Evolutionary conservation across 2,888 invertebrate genomes (phyloP).

Genomic region (Pedicia rivosa): DNA sequence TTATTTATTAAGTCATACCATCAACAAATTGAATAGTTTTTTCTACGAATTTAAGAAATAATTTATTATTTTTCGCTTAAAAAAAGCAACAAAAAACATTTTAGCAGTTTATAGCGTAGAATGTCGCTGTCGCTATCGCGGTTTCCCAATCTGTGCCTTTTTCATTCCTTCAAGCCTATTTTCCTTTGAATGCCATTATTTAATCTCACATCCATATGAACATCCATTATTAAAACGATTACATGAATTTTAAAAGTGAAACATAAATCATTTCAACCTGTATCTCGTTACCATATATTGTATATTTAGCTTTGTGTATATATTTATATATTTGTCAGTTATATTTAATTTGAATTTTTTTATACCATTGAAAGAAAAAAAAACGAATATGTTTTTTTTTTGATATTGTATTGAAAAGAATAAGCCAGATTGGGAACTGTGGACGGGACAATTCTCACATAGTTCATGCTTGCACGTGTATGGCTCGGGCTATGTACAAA

Average conservation of each 20-base stretch:
- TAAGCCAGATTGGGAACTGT: constrained; percentile 60
- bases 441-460: constrained; percentile 62
- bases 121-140: constrained; percentile 35
- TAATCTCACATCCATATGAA: constrained; percentile 6
- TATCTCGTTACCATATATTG: too few relatives aligned
- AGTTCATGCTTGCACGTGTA: constrained; percentile 27
- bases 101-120: constrained; percentile 20
- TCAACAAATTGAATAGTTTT: too few relatives aligned
- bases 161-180: constrained; percentile 11
- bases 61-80: neutral
- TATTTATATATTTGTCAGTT: neutral
- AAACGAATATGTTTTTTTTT: neutral
- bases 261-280: too few relatives aligned
- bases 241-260: too few relatives aligned
- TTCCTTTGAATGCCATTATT: constrained; percentile 5
- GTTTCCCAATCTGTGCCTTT: constrained; percentile 34
- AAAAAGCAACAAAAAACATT: constrained; percentile 3
- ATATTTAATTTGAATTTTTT: neutral
- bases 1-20: too few relatives aligned
- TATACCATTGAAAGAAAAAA: neutral
- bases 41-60: neutral
- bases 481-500: constrained; percentile 14
- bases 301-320: neutral
- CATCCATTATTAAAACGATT: constrained; percentile 2
- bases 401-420: constrained; percentile 13